Percentiles rank a stretch among this genome's conserved stretches.
phyloP scores from a whole-genome alignment of 2,888 invertebrate genomes.

The Parnassius apollo region DNA sequence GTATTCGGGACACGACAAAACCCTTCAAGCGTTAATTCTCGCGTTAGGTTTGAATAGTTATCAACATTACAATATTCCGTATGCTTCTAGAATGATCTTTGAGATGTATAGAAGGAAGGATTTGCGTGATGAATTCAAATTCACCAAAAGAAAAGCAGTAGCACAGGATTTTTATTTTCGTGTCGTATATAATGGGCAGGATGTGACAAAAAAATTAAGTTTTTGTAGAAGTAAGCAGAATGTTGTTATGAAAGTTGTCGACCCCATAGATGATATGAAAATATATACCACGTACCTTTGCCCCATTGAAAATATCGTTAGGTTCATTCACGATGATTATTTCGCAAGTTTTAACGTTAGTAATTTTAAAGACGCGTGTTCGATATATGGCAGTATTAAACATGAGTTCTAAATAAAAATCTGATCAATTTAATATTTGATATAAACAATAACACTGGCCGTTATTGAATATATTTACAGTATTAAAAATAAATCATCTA shows the following conservation, averaged over 20 bases:
- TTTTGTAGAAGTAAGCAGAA: constrained; percentile 87
- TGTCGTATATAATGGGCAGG: constrained; percentile 91
- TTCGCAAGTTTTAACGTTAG: constrained; percentile 91
- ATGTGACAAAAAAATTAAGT: constrained; percentile 89
- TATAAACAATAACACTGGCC: constrained; percentile 27
- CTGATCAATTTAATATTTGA: too few species aligned
- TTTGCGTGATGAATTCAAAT: constrained; percentile 75
- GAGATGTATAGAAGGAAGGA: constrained; percentile 89
- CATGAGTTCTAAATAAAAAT: constrained; percentile 35
- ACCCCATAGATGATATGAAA: constrained; percentile 60
- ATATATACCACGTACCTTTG: constrained; percentile 83
- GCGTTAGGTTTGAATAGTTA: constrained; percentile 87
- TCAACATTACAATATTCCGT: constrained; percentile 87
- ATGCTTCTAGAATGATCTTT: constrained; percentile 92
- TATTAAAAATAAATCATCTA: too few species aligned
- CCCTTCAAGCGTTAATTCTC: constrained; percentile 90
- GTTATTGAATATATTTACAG: neutral
- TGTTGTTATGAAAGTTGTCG: constrained; percentile 68
- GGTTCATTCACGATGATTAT: constrained; percentile 94
- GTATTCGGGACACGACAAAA: constrained; percentile 96
- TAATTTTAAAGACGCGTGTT: constrained; percentile 93
- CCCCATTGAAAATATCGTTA: constrained; percentile 92
- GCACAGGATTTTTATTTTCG: constrained; percentile 90
- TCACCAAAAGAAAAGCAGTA: constrained; percentile 75
- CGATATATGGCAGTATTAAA: constrained; percentile 58